Percentiles rank a stretch among this genome's conserved stretches.
Evolutionary conservation across 2,113 vertebrate genomes (phyloP).

Genomic region (Pedionomus torquatus): DNA sequence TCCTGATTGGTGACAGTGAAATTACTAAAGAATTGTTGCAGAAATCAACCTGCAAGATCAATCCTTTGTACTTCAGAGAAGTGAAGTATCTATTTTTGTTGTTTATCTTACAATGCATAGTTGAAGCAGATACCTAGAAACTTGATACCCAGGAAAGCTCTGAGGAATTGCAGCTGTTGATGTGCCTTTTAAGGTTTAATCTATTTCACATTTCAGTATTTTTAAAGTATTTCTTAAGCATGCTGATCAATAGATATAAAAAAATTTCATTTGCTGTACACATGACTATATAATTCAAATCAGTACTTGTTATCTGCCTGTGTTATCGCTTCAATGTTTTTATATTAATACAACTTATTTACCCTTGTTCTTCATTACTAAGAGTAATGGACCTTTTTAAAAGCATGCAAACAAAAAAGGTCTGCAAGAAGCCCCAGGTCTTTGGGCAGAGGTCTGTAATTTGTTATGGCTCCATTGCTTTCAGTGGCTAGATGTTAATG

Average conservation of each 20-base stretch:
- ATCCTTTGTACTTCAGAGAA: neutral
- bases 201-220: neutral
- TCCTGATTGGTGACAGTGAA: neutral
- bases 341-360: neutral
- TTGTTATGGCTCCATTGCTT: neutral
- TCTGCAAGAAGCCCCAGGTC: neutral
- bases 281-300: neutral
- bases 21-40: neutral
- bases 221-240: neutral
- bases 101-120: neutral
- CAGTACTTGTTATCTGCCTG: neutral
- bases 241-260: neutral
- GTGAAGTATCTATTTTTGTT: neutral
- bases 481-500: neutral
- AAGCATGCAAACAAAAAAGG: neutral
- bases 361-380: neutral
- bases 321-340: neutral
- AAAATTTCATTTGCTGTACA: neutral
- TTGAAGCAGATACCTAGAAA: neutral
- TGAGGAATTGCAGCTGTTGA: neutral
- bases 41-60: neutral
- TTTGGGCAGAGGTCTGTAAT: neutral
- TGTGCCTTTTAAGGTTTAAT: neutral
- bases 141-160: neutral
- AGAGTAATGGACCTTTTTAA: neutral